Base-by-base conservation (phyloP, 2,888 invertebrate species). In the Caenorhabditis sulstoni region DNA sequence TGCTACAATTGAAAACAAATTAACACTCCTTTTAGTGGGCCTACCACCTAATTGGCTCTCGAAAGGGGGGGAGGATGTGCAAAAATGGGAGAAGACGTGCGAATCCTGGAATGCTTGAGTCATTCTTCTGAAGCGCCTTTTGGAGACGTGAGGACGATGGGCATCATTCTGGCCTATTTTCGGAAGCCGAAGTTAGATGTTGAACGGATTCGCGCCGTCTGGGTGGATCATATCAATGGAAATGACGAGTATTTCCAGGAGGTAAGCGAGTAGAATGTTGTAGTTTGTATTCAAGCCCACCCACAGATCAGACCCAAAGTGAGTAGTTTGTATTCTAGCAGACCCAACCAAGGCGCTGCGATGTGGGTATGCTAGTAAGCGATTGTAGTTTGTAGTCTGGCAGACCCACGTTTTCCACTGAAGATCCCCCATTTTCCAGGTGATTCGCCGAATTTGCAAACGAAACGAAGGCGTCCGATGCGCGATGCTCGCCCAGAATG, bases 161-260 rank as follows among this genome's bases (percentile, higher is more conserved):
- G 79, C 35, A 18, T 68, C 0, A 68, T 79, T 59, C 20, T 79
- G 22, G 73, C 79, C 1, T 79, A 65, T 65, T 79, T 79, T 18
- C 79, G 79, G 23, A 62, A 55, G 29, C 74, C 79, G 0, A 57
- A 53, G 18, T 16, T 79, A 1, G 79, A 79, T 55, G 45, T 74
- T 12, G 74, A 64, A 0, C n/a, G 74, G n/a, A 64, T 79, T 64
- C 73, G 68, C 14, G 35, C 45, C 3, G 74, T 79, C 41, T 79
- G 79, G 79, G 52, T 74, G 23, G 74, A 79, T 35, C 79, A 74
- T 53, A 79, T 79, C 59, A 58, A 58, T 41, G 62, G 52, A 11
- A 64, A 65, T 47, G 68, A 79, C 39, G 57, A 64, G n/a, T 79
- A 79, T 68, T 74, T 79, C 68, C 79, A 79, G 52, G 64, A 78